These are phyloP conservation scores for Gryon sp. DNA, from an alignment of 1,140 invertebrate genomes.

Conservation along the genomic window DNA sequence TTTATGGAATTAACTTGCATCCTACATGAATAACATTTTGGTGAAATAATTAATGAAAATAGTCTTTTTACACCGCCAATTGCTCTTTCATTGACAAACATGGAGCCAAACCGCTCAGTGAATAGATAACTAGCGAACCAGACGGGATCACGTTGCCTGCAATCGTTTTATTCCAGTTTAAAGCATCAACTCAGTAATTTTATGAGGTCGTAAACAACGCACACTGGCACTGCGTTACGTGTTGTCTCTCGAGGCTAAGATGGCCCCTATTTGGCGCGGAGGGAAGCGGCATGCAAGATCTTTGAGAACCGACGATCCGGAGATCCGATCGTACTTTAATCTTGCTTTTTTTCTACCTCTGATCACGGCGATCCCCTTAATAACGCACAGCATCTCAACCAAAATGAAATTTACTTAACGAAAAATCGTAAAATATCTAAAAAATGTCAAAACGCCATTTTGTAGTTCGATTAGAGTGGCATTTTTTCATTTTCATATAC, in stretches of 20 bases:
- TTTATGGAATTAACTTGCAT: too few species aligned
- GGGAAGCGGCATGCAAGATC: slow-evolving; percentile 59
- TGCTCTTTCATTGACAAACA: slow-evolving; percentile 56
- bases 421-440: slow-evolving; percentile 37
- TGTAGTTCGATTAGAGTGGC: slow-evolving; percentile 2
- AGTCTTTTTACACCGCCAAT: slow-evolving; percentile 34
- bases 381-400: slow-evolving; percentile 46
- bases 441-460: slow-evolving; percentile 19
- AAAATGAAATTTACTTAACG: slow-evolving; percentile 54
- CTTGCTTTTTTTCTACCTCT: slow-evolving; percentile 56
- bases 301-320: slow-evolving; percentile 58
- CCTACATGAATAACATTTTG: slow-evolving; percentile 8
- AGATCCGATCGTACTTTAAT: slow-evolving; percentile 62
- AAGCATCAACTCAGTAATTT: slow-evolving; percentile 76
- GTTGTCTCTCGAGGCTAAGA: slow-evolving; percentile 66
- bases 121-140: slow-evolving; percentile 63
- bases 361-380: slow-evolving; percentile 58
- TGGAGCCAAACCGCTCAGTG: slow-evolving; percentile 15
- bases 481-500: not conserved
- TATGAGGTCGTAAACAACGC: slow-evolving; percentile 76
- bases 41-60: slow-evolving; percentile 27
- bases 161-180: slow-evolving; percentile 75
- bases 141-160: slow-evolving; percentile 64
- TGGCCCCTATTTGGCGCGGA: slow-evolving; percentile 55
- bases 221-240: slow-evolving; percentile 75